A percentile compares a stretch with the other conserved stretches of the same genome.
phyloP scores from a whole-genome alignment of 2,888 invertebrate genomes.

The Troilus luridus region DNA sequence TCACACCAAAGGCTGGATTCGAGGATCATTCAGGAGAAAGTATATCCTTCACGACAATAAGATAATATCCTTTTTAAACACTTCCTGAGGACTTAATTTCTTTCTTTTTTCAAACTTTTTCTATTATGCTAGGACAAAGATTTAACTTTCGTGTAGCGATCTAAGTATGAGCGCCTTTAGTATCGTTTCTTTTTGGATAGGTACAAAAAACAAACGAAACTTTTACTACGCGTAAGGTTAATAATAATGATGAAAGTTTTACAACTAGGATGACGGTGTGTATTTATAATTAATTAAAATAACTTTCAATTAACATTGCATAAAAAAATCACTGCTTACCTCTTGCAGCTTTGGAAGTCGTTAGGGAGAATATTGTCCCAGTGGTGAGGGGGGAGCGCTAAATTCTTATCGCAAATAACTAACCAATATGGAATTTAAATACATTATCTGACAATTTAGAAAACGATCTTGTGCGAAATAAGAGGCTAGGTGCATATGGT shows the following conservation, averaged over 20 bases:
- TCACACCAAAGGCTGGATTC: neutral
- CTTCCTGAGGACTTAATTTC: neutral
- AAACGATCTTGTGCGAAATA: too few species aligned
- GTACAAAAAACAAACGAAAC: neutral
- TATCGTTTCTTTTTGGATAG: neutral
- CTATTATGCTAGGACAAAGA: conserved; percentile 9
- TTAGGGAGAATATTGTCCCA: too few species aligned
- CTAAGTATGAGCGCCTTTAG: neutral
- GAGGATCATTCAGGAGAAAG: conserved; percentile 12
- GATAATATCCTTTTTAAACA: conserved; percentile 40
- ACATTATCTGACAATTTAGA: too few species aligned
- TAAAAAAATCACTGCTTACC: too few species aligned
- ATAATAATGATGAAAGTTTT: neutral
- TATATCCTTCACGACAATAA: conserved; percentile 20
- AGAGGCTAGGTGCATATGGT: too few species aligned
- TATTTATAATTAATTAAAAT: too few species aligned
- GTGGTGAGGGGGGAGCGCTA: too few species aligned
- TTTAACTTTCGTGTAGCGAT: conserved; percentile 8
- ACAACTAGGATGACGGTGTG: too few species aligned
- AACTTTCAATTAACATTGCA: too few species aligned
- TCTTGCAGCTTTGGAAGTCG: too few species aligned
- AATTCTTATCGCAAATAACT: too few species aligned
- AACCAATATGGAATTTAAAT: too few species aligned
- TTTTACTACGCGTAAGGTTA: neutral
- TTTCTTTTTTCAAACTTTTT: neutral